phyloP scores from a whole-genome alignment of 2,113 vertebrate species.

The Notarius quadriscutis region DNA sequence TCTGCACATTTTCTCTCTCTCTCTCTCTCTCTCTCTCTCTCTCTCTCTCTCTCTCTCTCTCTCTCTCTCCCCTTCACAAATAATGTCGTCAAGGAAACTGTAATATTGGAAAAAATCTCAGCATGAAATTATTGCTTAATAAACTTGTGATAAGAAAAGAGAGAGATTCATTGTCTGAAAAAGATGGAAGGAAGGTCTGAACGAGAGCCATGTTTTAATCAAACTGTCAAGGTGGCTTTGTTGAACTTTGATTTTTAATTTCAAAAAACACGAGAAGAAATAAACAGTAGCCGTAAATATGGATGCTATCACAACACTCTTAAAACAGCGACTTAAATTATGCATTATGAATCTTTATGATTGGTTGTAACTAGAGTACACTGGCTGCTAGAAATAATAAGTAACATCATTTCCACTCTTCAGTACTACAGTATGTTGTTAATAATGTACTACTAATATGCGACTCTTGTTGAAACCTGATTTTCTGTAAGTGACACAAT shows the following conservation, averaged over 20 bases:
- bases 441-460: not conserved
- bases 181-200: not conserved
- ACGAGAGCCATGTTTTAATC: conserved; percentile 1
- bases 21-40: too few relatives aligned
- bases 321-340: not conserved
- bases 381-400: too few relatives aligned
- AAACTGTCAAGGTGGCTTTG: conserved; percentile 29
- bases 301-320: not conserved
- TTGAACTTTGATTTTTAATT: conserved; percentile 34
- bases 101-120: conserved; percentile 42
- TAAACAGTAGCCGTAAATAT: not conserved
- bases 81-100: conserved; percentile 57
- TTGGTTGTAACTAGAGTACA: too few relatives aligned
- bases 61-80: conserved; percentile 9
- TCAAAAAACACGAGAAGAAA: not conserved
- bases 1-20: too few relatives aligned
- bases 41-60: not conserved
- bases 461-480: too few relatives aligned
- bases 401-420: not conserved
- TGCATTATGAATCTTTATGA: not conserved
- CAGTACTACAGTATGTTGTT: not conserved
- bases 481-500: too few relatives aligned
- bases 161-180: conserved; percentile 35
- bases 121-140: conserved; percentile 44
- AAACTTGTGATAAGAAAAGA: conserved; percentile 39